phyloP scores from a whole-genome alignment of 2,797 vertebrate species.

The Sus cebifrons region DNA sequence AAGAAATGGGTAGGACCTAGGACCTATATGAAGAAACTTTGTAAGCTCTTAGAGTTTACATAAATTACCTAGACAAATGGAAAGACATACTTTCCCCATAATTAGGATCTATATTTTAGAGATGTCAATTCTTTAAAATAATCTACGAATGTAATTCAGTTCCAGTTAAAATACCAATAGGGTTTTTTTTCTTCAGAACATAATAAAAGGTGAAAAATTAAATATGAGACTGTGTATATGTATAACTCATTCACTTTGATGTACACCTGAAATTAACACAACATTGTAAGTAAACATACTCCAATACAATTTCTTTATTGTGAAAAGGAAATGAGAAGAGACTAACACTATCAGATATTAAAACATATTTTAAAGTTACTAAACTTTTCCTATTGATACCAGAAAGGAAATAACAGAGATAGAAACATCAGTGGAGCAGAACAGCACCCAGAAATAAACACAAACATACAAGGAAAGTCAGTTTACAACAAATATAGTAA shows the following conservation, averaged over 20 bases:
- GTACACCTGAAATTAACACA: no score
- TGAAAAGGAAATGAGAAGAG: slow-evolving; percentile 7
- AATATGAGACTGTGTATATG: neutral
- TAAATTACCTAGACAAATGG: slow-evolving; percentile 37
- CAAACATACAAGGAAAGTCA: slow-evolving; percentile 30
- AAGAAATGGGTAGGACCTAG: slow-evolving; percentile 13
- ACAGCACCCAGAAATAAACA: slow-evolving; percentile 38
- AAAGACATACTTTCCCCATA: slow-evolving; percentile 8
- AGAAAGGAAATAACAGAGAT: slow-evolving; percentile 19
- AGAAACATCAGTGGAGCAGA: slow-evolving; percentile 4
- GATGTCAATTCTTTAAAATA: slow-evolving; percentile 54
- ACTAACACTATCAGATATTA: neutral
- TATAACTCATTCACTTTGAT: no score
- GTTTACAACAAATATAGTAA: neutral
- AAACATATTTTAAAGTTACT: slow-evolving; percentile 49
- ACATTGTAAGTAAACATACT: no score
- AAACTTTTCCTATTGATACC: slow-evolving; percentile 32
- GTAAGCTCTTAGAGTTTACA: neutral
- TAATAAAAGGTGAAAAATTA: slow-evolving; percentile 57
- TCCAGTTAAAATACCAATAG: slow-evolving; percentile 7
- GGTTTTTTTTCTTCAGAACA: neutral
- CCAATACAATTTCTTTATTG: no score
- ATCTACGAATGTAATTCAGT: neutral
- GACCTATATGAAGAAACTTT: slow-evolving; percentile 19
- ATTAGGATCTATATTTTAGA: slow-evolving; percentile 30